Percentiles rank a stretch among this genome's conserved stretches.
Conservation (phyloP, 2,888 invertebrate species). For the Nomada goodeniana region DNA sequence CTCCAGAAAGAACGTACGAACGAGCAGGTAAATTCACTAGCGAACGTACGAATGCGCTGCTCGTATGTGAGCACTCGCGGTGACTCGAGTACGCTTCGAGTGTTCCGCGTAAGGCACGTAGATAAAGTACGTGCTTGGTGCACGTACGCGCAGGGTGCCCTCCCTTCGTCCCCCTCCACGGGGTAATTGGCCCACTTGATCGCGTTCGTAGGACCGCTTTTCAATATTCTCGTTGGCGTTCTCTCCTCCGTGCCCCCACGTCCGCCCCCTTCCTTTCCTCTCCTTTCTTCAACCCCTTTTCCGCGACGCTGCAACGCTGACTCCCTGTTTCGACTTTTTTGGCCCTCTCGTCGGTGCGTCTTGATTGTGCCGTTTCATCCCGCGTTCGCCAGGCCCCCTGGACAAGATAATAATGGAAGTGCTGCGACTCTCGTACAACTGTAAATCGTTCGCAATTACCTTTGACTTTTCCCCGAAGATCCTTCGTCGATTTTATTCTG, state of each 20-base stretch:
- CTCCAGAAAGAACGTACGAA: slow-evolving; percentile 61
- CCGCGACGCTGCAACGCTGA: neutral
- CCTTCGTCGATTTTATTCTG: too few relatives aligned
- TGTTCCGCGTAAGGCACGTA: slow-evolving; percentile 75
- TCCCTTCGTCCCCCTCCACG: slow-evolving; percentile 49
- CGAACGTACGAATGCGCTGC: slow-evolving; percentile 70
- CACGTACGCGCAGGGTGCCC: slow-evolving; percentile 54
- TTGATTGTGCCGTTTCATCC: neutral
- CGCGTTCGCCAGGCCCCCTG: neutral
- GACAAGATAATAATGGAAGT: too few relatives aligned
- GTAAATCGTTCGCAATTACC: neutral
- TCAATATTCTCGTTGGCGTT: slow-evolving; percentile 75
- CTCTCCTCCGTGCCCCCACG: slow-evolving; percentile 38
- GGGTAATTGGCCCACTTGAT: slow-evolving; percentile 84
- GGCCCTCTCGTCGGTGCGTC: neutral
- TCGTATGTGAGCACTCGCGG: slow-evolving; percentile 71
- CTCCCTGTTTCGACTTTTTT: neutral
- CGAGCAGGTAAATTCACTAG: slow-evolving; percentile 61
- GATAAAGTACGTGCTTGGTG: slow-evolving; percentile 75
- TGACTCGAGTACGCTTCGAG: slow-evolving; percentile 76
- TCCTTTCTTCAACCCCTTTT: neutral
- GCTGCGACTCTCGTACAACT: too few relatives aligned
- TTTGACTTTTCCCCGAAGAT: too few relatives aligned
- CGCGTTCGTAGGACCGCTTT: slow-evolving; percentile 79
- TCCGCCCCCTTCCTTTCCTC: slow-evolving; percentile 1